phyloP scores from a whole-genome alignment of 2,797 vertebrate genomes.

The Poecilia gillii region DNA sequence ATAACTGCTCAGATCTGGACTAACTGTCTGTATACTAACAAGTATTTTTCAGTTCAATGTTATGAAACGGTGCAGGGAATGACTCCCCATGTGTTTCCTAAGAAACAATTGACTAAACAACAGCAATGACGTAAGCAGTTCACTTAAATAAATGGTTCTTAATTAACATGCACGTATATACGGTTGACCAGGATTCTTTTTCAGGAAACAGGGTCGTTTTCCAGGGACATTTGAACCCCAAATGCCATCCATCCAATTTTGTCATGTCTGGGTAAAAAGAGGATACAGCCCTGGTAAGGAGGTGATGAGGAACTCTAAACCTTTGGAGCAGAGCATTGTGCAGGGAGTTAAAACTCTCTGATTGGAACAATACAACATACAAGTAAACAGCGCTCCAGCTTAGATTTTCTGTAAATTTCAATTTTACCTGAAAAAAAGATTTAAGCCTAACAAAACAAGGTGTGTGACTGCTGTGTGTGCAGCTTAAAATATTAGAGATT shows the following conservation, averaged over 20 bases:
- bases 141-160: background rate
- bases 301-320: background rate
- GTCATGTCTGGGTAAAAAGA: background rate
- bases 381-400: background rate
- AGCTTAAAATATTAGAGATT: background rate
- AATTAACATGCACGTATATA: background rate
- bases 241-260: background rate
- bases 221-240: background rate
- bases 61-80: background rate
- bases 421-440: background rate
- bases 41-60: background rate
- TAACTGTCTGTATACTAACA: background rate
- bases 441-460: background rate
- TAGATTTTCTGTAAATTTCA: background rate
- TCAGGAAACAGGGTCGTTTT: background rate
- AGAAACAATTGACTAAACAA: background rate
- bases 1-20: background rate
- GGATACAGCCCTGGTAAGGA: background rate
- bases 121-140: background rate
- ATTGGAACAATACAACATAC: background rate
- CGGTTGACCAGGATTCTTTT: background rate
- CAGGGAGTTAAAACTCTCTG: background rate
- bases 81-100: background rate
- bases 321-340: background rate
- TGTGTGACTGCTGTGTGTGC: background rate